A percentile compares a stretch with the other conserved stretches of the same genome.
Conservation (phyloP, 2,888 invertebrate species). For the Diabrotica balteata region DNA sequence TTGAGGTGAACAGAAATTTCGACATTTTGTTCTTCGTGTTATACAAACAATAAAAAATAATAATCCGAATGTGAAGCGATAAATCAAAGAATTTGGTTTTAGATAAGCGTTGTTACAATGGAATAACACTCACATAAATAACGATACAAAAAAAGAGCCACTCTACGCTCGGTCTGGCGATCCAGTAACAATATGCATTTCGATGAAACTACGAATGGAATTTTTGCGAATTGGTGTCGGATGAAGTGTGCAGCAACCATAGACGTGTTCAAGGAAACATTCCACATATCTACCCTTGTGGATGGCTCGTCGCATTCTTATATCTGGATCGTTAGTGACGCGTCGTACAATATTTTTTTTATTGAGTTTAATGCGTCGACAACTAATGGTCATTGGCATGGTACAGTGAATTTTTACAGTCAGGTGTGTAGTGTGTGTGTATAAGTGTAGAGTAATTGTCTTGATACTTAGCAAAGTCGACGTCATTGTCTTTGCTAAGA, state of each 20-base stretch:
- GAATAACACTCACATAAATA: not conserved
- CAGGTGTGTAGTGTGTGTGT: no score
- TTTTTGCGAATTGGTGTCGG: not conserved
- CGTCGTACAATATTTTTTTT: no score
- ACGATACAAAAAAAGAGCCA: not conserved
- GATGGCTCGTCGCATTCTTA: no score
- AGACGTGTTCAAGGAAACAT: not conserved
- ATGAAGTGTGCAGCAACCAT: not conserved
- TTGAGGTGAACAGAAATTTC: no score
- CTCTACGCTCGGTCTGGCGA: not conserved
- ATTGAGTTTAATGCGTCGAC: no score
- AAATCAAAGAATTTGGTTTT: conserved; percentile 1
- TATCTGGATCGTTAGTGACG: no score
- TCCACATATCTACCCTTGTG: no score
- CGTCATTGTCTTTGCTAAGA: no score
- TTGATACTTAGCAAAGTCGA: no score
- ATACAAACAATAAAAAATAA: not conserved
- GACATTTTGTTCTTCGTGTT: not conserved
- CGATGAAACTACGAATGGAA: not conserved
- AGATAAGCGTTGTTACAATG: not conserved
- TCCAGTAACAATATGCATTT: not conserved
- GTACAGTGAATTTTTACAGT: no score
- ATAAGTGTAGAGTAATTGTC: no score
- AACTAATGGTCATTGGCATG: no score
- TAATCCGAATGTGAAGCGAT: not conserved